Evolutionary conservation across 1,140 invertebrate genomes (phyloP).

Genomic region (Bemisia tabaci): DNA sequence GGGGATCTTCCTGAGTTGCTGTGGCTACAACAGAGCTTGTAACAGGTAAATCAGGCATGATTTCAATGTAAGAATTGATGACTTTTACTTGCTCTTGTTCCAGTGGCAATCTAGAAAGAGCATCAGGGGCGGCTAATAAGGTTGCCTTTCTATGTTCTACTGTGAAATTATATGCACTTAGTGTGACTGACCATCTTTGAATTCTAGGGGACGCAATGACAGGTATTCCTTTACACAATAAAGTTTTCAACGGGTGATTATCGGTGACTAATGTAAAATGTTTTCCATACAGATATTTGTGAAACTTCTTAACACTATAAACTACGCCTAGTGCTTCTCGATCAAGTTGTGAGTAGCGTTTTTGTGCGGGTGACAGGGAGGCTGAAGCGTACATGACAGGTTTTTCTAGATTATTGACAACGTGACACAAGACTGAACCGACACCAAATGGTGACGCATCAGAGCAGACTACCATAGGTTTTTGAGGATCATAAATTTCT

Average conservation of each 20-base stretch:
- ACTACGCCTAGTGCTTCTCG: slow-evolving; percentile 34
- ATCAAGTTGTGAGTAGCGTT: slow-evolving; percentile 33
- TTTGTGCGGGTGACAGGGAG: slow-evolving; percentile 23
- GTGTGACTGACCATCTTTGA: too few relatives aligned
- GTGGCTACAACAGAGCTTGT: too few relatives aligned
- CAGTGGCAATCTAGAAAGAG: too few relatives aligned
- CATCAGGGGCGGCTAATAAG: too few relatives aligned
- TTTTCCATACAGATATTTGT: slow-evolving; percentile 21
- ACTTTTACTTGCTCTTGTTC: too few relatives aligned
- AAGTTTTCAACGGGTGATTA: slow-evolving; percentile 11
- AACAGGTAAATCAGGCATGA: too few relatives aligned
- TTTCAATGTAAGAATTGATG: too few relatives aligned
- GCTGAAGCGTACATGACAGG: slow-evolving; percentile 29
- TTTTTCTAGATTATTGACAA: slow-evolving; percentile 21
- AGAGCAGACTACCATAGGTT: slow-evolving; percentile 27
- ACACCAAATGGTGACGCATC: slow-evolving; percentile 26
- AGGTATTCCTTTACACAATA: too few relatives aligned
- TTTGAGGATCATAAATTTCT: slow-evolving; percentile 25
- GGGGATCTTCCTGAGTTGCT: too few relatives aligned
- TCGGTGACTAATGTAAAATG: slow-evolving; percentile 14
- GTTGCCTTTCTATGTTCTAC: too few relatives aligned
- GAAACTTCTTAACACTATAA: slow-evolving; percentile 30
- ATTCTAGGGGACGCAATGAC: too few relatives aligned
- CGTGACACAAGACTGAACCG: slow-evolving; percentile 28
- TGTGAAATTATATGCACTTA: too few relatives aligned